Evolutionary conservation across 1,140 invertebrate species (phyloP), one percentile per base, ranked within the genome.

Genomic region (Zaprionus ghesquierei): DNA sequence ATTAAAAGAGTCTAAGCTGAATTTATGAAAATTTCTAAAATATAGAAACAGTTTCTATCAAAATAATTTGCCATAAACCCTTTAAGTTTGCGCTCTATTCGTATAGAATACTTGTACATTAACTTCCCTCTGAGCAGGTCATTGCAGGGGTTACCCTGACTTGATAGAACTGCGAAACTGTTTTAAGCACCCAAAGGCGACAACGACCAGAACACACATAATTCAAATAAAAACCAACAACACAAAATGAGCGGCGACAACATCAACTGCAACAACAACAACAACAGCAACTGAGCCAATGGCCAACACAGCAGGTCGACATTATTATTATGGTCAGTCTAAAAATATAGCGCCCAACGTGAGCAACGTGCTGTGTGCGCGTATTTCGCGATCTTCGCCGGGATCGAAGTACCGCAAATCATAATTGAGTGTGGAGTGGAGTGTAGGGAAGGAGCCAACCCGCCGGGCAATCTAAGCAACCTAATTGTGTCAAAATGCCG

Each of bases 271-370:
- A 54, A n/a, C 59, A 62, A 23, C 46, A 27, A 53, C 56, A 68
- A 66, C 33, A 29, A 66, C 55, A 71, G 56, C 51, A 27, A 51
- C 35, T 23, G 53, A 66, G 72, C 68, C 69, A 69, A 68, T 69
- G 60, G 69, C 77, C 55, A 66, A 69, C 62, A 71, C 66, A 78
- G 46, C 75, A 89, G 79, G 69, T 89, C 60, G 54, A 71, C 79
- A 77, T 85, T 85, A 80, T 84, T 86, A 86, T 84, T 77, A 77
- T 89, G 84, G 82, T 82, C 82, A 87, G 84, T 87, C 84, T 87
- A 89, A 69, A 89, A 89, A 87, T 87, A 87, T 55, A 75, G 84
- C 33, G 84, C 79, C 84, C 80, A 87, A 77, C 77, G 85, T 68
- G 69, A 84, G 84, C 76, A 87, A 77, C 79, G 60, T 51, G 12